These are phyloP conservation scores for Pelosia muscerda DNA, from an alignment of 2,888 invertebrate species.

Conservation along the genomic window DNA sequence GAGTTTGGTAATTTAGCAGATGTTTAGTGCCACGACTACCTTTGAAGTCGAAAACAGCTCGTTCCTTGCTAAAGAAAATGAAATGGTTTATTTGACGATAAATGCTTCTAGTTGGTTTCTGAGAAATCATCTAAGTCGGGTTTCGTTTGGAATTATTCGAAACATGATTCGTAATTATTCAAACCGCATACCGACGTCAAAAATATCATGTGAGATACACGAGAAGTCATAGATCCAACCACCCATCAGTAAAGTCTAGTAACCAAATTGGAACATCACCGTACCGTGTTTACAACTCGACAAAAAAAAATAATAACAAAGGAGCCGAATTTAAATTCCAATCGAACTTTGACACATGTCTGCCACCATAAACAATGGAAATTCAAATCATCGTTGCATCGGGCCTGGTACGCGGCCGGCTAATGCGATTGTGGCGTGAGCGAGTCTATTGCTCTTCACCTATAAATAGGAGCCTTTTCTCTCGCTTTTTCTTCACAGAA, in stretches of 20 bases:
- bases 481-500: conserved; percentile 85
- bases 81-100: conserved; percentile 47
- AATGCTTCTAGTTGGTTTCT: conserved; percentile 45
- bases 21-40: conserved; percentile 65
- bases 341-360: conserved; percentile 87
- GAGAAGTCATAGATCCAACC: conserved; percentile 82
- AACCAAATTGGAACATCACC: conserved; percentile 86
- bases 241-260: conserved; percentile 75
- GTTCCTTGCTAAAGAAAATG: conserved; percentile 57
- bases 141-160: conserved; percentile 49
- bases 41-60: conserved; percentile 70
- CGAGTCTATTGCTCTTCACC: conserved; percentile 79
- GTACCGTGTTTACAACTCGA: conserved; percentile 85
- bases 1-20: conserved; percentile 84
- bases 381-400: conserved; percentile 85
- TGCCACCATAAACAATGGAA: conserved; percentile 87
- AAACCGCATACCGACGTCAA: conserved; percentile 82
- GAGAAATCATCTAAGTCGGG: conserved; percentile 48
- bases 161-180: conserved; percentile 84
- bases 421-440: conserved; percentile 84
- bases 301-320: conserved; percentile 84
- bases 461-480: conserved; percentile 86
- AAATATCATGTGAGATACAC: conserved; percentile 74
- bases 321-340: conserved; percentile 87
- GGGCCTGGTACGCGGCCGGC: conserved; percentile 63